A percentile compares a stretch with the other conserved stretches of the same genome.
phyloP scores from a whole-genome alignment of 2,113 vertebrate genomes.

The Mormyrus iriodes region DNA sequence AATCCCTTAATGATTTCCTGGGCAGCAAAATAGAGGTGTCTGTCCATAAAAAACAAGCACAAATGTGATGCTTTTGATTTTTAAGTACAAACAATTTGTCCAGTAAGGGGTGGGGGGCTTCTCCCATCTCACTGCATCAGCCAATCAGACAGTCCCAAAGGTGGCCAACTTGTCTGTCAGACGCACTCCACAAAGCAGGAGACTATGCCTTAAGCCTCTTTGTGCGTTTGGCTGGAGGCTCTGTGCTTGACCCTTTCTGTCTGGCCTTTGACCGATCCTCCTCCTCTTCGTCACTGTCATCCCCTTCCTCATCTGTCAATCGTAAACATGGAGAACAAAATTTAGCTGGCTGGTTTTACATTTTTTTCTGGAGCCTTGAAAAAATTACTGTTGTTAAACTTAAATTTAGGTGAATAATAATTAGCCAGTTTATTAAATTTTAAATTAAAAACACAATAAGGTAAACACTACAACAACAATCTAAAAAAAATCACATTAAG shows the following conservation, averaged over 20 bases:
- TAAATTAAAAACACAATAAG: background rate
- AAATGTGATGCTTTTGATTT: background rate
- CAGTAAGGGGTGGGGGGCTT: background rate
- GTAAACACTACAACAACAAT: background rate
- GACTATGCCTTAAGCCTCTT: conserved; percentile 29
- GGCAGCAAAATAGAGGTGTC: background rate
- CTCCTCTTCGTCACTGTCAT: conserved; percentile 39
- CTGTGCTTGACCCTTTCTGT: conserved; percentile 19
- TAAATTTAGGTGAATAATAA: background rate
- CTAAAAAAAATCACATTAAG: background rate
- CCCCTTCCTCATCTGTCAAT: conserved; percentile 42
- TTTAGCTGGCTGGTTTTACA: background rate
- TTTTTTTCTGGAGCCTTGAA: background rate
- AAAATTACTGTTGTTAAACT: background rate
- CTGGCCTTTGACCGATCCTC: conserved; percentile 10
- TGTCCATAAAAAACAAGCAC: background rate
- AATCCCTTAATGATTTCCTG: background rate
- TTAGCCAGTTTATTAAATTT: background rate
- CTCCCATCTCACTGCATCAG: background rate
- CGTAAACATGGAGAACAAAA: background rate
- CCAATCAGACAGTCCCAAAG: background rate
- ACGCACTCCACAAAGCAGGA: background rate
- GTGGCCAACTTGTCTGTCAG: background rate
- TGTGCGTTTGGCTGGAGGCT: conserved; percentile 49
- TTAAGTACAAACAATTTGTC: too few relatives aligned